Conservation (phyloP, 2,888 invertebrate genomes). For the Galerucella nymphaeae region DNA sequence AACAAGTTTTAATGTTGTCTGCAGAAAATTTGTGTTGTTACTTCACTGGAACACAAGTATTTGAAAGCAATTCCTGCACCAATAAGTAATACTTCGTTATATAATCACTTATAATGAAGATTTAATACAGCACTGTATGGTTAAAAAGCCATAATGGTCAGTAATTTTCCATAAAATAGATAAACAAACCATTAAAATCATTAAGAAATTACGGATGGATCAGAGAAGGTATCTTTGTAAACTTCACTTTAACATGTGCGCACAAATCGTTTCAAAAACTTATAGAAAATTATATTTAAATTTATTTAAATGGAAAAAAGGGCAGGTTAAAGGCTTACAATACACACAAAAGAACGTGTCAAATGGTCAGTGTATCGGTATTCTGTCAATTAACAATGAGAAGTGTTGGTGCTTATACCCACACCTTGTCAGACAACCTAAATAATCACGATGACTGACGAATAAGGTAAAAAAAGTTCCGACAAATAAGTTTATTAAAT, state of each 20-base stretch:
- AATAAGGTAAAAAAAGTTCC: slow-evolving; percentile 24
- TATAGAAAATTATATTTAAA: neutral
- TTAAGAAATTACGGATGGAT: neutral
- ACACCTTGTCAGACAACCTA: slow-evolving; percentile 33
- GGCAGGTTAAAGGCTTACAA: neutral
- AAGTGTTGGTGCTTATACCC: slow-evolving; percentile 39
- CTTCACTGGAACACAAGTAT: too few relatives aligned
- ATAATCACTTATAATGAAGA: neutral
- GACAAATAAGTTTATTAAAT: slow-evolving; percentile 31
- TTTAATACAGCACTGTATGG: neutral
- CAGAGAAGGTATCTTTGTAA: neutral
- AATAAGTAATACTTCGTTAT: too few relatives aligned
- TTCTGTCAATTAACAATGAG: slow-evolving; percentile 40
- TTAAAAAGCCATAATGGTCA: neutral
- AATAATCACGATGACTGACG: slow-evolving; percentile 40
- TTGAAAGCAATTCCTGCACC: too few relatives aligned
- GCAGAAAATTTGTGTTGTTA: too few relatives aligned
- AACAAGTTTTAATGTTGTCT: too few relatives aligned
- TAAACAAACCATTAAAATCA: slow-evolving; percentile 1
- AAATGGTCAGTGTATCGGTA: slow-evolving; percentile 30
- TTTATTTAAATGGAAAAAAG: neutral
- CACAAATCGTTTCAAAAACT: too few relatives aligned
- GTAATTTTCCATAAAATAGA: neutral
- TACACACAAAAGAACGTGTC: slow-evolving; percentile 25
- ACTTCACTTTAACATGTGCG: too few relatives aligned